These are phyloP conservation scores for Lycorma delicatula DNA, from an alignment of 1,140 invertebrate species.

Conservation along the genomic window DNA sequence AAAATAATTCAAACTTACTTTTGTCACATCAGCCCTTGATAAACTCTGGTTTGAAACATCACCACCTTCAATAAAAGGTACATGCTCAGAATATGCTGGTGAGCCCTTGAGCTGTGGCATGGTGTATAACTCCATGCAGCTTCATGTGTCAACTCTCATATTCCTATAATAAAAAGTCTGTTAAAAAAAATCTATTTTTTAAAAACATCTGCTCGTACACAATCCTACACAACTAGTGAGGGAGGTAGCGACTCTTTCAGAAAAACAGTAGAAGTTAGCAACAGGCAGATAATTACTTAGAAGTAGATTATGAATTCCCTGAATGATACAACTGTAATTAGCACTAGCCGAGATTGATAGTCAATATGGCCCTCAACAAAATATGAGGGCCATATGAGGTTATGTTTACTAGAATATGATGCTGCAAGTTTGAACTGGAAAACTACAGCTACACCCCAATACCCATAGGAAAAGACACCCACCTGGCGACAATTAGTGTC, in stretches of 20 bases:
- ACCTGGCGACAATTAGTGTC: too few relatives aligned
- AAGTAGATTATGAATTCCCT: not conserved
- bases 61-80: conserved; percentile 24
- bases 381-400: too few relatives aligned
- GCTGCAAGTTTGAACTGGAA: too few relatives aligned
- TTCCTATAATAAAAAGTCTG: too few relatives aligned
- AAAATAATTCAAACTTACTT: not conserved
- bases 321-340: not conserved
- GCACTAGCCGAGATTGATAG: too few relatives aligned
- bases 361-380: too few relatives aligned
- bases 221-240: not conserved
- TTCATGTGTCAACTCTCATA: not conserved
- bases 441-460: too few relatives aligned
- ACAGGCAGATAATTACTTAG: not conserved
- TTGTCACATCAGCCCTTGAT: not conserved
- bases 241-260: not conserved
- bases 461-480: too few relatives aligned
- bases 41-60: not conserved
- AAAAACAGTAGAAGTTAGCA: not conserved
- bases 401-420: too few relatives aligned
- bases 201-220: not conserved
- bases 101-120: conserved; percentile 29
- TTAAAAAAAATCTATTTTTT: too few relatives aligned
- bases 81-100: conserved; percentile 20
- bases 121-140: conserved; percentile 29